Conservation (phyloP, 2,797 vertebrate genomes). For the Hipposideros larvatus region DNA sequence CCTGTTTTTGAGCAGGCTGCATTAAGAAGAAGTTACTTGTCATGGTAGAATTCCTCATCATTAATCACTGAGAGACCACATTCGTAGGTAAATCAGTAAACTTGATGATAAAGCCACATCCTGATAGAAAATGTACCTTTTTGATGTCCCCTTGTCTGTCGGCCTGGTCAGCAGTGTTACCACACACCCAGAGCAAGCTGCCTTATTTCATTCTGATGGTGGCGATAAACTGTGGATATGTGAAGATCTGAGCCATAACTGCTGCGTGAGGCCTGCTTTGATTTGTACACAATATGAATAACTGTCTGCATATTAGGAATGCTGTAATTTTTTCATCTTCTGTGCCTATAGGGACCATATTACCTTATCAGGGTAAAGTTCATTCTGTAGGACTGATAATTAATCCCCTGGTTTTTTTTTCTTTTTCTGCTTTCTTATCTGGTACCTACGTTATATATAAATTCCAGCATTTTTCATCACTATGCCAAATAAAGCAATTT, state of each 20-base stretch:
- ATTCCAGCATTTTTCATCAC: conserved; percentile 85
- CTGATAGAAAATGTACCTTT: conserved; percentile 25
- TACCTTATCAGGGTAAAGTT: conserved; percentile 82
- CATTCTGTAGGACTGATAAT: conserved; percentile 83
- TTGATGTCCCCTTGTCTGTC: conserved; percentile 30
- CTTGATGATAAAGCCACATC: not conserved
- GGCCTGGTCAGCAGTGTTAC: not conserved
- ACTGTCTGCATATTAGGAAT: conserved; percentile 55
- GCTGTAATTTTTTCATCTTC: conserved; percentile 67
- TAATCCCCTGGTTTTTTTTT: conserved; percentile 81
- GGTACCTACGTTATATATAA: conserved; percentile 79
- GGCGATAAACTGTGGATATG: conserved; percentile 36
- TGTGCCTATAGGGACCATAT: conserved; percentile 68
- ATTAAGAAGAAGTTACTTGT: not conserved
- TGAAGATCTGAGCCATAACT: conserved; percentile 47
- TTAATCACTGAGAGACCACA: not conserved
- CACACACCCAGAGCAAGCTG: not conserved
- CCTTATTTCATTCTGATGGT: conserved; percentile 68
- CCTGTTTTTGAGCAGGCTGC: conserved; percentile 2
- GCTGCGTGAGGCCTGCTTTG: not conserved
- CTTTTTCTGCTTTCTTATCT: conserved; percentile 75
- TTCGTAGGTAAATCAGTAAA: conserved; percentile 56
- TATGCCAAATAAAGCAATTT: conserved; percentile 83
- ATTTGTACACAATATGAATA: conserved; percentile 67
- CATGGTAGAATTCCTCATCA: not conserved